Evolutionary conservation across 2,888 invertebrate species (phyloP).

Genomic region (Vandiemenella viatica): DNA sequence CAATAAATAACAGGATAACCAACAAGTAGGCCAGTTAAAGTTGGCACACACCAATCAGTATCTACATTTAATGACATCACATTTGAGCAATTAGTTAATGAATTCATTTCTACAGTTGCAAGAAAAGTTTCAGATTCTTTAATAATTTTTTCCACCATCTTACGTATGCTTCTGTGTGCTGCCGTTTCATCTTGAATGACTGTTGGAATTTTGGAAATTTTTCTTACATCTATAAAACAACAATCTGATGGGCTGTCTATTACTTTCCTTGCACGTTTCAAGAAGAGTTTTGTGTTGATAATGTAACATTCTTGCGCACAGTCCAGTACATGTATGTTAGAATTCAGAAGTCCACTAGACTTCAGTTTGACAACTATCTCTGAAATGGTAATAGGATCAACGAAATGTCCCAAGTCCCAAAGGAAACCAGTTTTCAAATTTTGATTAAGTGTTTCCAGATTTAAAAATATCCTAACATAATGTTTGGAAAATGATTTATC

Average conservation of each 20-base stretch:
- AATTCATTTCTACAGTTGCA: not conserved
- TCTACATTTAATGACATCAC: not conserved
- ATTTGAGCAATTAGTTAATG: not conserved
- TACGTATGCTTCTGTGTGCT: not conserved
- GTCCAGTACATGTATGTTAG: conserved; percentile 15
- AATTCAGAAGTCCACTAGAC: conserved; percentile 12
- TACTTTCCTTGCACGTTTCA: not conserved
- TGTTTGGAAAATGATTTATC: conserved; percentile 6
- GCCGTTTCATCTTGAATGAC: not conserved
- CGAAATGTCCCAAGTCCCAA: conserved; percentile 18
- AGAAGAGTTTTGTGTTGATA: conserved; percentile 2
- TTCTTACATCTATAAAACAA: conserved; percentile 17
- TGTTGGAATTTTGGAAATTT: conserved; percentile 10
- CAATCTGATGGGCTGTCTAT: not conserved
- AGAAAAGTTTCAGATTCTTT: not conserved
- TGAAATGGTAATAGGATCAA: not conserved
- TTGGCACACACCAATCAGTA: conserved; percentile 21
- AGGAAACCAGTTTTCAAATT: conserved; percentile 22
- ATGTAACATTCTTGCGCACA: conserved; percentile 5
- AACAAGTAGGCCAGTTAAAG: conserved; percentile 23
- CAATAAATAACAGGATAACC: conserved; percentile 26
- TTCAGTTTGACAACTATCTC: conserved; percentile 17
- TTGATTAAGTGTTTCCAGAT: conserved; percentile 18
- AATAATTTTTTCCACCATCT: not conserved
- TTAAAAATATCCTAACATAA: conserved; percentile 8